These are phyloP conservation scores for Austrolebias charrua DNA, from an alignment of 2,797 vertebrate species.

Conservation along the genomic window DNA sequence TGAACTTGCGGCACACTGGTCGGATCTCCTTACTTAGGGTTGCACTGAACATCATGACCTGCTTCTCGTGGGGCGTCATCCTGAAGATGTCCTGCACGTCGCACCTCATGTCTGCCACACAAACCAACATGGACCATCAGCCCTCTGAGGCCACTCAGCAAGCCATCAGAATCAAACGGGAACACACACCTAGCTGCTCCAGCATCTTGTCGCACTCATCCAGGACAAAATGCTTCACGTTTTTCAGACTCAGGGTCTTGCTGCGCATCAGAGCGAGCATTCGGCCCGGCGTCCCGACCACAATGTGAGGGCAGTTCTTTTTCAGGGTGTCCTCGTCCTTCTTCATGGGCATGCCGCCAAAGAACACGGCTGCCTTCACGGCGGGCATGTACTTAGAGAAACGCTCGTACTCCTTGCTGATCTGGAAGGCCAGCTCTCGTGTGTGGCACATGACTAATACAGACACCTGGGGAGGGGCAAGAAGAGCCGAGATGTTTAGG, in stretches of 20 bases:
- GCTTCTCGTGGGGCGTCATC: slow-evolving; percentile 88
- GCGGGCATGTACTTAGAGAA: slow-evolving; percentile 93
- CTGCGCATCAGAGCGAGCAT: slow-evolving; percentile 84
- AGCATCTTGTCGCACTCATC: slow-evolving; percentile 92
- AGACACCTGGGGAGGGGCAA: slow-evolving; percentile 86
- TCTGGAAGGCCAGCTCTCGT: slow-evolving; percentile 90
- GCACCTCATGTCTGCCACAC: slow-evolving; percentile 88
- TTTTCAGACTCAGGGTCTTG: slow-evolving; percentile 84
- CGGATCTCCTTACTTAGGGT: slow-evolving; percentile 90
- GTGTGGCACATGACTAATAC: slow-evolving; percentile 93
- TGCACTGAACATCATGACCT: slow-evolving; percentile 93
- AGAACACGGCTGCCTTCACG: slow-evolving; percentile 89
- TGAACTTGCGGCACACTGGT: slow-evolving; percentile 90
- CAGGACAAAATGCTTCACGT: slow-evolving; percentile 88
- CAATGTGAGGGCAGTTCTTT: slow-evolving; percentile 88
- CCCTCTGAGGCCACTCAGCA: too few species aligned
- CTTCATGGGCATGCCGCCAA: slow-evolving; percentile 87
- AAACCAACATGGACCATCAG: too few species aligned
- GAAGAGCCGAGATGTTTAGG: too few species aligned
- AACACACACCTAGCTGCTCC: slow-evolving; percentile 86
- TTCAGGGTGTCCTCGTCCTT: slow-evolving; percentile 87
- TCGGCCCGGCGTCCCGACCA: slow-evolving; percentile 87
- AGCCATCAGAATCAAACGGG: too few species aligned
- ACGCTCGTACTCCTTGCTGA: slow-evolving; percentile 92
- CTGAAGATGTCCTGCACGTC: slow-evolving; percentile 91